Conservation (phyloP, 2,797 vertebrate genomes). For the Sebastes taczanowskii region DNA sequence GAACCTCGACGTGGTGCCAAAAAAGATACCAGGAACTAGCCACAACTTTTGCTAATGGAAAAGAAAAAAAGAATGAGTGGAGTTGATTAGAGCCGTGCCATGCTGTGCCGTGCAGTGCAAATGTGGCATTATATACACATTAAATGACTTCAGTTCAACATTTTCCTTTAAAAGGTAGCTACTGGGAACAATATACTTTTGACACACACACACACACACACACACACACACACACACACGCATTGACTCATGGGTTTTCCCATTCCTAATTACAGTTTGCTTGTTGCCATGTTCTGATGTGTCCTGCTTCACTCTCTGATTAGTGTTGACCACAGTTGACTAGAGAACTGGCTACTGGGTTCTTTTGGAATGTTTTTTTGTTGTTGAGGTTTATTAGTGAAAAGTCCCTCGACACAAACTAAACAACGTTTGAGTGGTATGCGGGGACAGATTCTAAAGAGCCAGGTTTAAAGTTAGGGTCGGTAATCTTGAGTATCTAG, state of each 20-base stretch:
- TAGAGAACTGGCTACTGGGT: neutral
- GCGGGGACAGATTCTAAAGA: neutral
- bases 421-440: neutral
- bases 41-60: too few species aligned
- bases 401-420: neutral
- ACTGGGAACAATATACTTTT: neutral
- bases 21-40: neutral
- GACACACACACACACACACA: slow-evolving; percentile 1
- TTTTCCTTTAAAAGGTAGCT: neutral
- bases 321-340: slow-evolving; percentile 7
- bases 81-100: too few species aligned
- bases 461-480: neutral
- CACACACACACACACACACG: neutral
- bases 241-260: neutral
- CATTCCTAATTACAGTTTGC: slow-evolving; percentile 7
- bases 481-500: too few species aligned
- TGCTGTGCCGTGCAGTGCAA: neutral
- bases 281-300: slow-evolving; percentile 22
- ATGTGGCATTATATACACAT: neutral
- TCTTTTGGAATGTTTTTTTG: neutral
- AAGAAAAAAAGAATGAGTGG: too few species aligned
- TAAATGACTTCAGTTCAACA: neutral
- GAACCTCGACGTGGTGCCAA: too few species aligned
- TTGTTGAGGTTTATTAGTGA: neutral
- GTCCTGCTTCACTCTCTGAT: slow-evolving; percentile 11